phyloP scores from a whole-genome alignment of 2,113 vertebrate species.

The Chaetops frenatus region DNA sequence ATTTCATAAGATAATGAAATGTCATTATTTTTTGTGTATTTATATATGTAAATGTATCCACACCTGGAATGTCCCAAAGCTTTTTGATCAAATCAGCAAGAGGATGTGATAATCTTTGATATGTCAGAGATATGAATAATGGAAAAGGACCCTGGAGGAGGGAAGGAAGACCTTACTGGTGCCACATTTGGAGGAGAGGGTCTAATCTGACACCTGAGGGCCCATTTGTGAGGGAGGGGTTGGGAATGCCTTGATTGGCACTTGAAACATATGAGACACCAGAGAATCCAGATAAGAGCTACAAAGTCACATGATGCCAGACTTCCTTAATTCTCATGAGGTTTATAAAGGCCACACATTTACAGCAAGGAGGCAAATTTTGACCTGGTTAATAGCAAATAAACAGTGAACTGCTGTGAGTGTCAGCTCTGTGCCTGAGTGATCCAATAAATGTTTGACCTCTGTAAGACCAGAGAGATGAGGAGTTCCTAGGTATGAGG shows the following conservation, averaged over 20 bases:
- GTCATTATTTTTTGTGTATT: neutral
- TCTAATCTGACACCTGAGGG: neutral
- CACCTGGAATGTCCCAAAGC: accelerated
- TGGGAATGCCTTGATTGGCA: neutral
- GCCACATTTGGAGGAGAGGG: neutral
- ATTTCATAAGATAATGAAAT: neutral
- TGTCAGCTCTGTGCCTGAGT: neutral
- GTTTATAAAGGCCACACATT: neutral
- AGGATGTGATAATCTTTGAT: neutral
- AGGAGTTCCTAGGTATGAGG: neutral
- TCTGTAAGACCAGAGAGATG: neutral
- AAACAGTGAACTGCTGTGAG: neutral
- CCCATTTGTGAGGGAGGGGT: neutral
- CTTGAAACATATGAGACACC: neutral
- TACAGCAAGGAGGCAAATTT: neutral
- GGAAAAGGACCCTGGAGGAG: neutral
- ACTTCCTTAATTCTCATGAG: neutral
- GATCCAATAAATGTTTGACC: neutral
- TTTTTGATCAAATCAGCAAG: neutral
- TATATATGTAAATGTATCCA: neutral
- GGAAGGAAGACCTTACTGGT: neutral
- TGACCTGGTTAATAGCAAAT: neutral
- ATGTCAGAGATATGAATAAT: neutral
- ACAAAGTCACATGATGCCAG: accelerated
- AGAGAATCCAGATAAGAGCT: neutral